Conservation (phyloP, 2,797 vertebrate species). For the Coilia nasus region DNA sequence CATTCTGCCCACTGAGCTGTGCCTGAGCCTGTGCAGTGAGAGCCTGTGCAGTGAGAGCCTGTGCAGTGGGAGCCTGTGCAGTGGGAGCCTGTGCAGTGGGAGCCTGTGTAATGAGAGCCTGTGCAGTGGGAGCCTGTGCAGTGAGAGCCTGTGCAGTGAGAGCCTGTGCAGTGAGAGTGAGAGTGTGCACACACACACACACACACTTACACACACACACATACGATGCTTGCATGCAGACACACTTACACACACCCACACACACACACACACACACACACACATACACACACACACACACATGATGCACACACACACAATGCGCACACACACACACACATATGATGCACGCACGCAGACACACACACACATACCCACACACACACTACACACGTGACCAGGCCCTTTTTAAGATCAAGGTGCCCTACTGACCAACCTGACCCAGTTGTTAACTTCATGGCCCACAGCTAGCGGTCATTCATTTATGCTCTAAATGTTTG, state of each 20-base stretch:
- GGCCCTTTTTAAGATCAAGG: neutral
- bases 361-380: neutral
- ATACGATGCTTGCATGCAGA: no score
- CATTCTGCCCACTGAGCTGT: slow-evolving; percentile 13
- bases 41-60: neutral
- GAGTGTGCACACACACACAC: no score
- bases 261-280: neutral
- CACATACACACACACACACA: neutral
- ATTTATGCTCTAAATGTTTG: neutral
- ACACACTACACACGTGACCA: neutral
- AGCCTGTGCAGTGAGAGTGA: no score
- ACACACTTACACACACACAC: no score
- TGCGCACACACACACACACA: no score
- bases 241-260: no score
- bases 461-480: neutral
- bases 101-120: no score
- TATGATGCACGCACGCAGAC: neutral
- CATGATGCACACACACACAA: no score
- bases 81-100: no score
- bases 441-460: neutral
- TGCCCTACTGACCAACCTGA: neutral
- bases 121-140: no score
- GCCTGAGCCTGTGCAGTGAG: neutral
- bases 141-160: no score
- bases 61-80: no score